A percentile compares a stretch with the other conserved stretches of the same genome.
Conservation (phyloP, 2,113 vertebrate genomes). For the Oncorhynchus clarkii region DNA sequence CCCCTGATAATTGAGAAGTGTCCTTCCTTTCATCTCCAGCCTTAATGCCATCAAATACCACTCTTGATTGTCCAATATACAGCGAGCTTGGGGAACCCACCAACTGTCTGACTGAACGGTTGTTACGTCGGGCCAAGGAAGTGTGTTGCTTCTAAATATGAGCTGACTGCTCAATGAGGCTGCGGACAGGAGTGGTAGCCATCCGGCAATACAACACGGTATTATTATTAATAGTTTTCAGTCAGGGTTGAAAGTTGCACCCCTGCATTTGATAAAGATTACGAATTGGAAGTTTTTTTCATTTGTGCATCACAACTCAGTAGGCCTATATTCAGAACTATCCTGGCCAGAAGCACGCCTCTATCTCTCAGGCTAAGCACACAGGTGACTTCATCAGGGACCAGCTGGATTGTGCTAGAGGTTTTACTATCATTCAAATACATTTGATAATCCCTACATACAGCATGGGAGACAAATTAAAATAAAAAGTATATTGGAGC, state of each 20-base stretch:
- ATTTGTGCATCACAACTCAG: no score
- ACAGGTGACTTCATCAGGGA: constrained; percentile 36
- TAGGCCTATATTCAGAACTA: neutral
- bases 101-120: constrained; percentile 30
- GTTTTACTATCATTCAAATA: constrained; percentile 12
- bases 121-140: constrained; percentile 25
- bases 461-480: constrained; percentile 12
- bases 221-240: neutral
- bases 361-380: neutral
- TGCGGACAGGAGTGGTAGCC: constrained; percentile 13
- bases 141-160: constrained; percentile 46
- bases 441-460: constrained; percentile 34
- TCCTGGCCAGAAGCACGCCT: no score
- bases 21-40: constrained; percentile 67
- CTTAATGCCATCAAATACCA: constrained; percentile 70
- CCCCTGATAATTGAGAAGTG: constrained; percentile 59
- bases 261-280: no score
- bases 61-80: constrained; percentile 71
- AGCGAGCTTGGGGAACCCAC: constrained; percentile 56
- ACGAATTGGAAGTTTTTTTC: no score
- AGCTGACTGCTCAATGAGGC: constrained; percentile 38
- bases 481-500: constrained; percentile 15
- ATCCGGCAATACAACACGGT: neutral
- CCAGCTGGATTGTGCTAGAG: constrained; percentile 7
- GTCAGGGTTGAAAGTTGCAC: no score